phyloP scores from a whole-genome alignment of 2,797 vertebrate genomes.

The Natrix natrix region DNA sequence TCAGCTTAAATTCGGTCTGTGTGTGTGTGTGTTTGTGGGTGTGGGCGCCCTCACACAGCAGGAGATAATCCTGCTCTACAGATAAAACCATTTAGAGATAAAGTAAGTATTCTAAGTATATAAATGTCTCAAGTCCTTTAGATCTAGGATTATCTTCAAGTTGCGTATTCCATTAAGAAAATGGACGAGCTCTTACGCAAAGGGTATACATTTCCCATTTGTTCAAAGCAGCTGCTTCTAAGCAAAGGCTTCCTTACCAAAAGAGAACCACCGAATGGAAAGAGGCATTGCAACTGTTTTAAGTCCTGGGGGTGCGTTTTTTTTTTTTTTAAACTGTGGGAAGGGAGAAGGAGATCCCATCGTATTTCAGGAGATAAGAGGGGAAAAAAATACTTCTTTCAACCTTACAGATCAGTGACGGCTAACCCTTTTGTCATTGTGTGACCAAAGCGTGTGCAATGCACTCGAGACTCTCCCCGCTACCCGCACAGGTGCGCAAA shows the following conservation, averaged over 20 bases:
- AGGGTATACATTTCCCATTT: conserved; percentile 13
- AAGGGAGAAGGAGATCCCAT: not conserved
- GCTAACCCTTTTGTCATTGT: too few relatives aligned
- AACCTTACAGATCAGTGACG: too few relatives aligned
- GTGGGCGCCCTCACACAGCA: too few relatives aligned
- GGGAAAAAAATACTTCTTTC: not conserved
- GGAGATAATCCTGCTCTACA: conserved; percentile 13
- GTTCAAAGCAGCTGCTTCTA: not conserved
- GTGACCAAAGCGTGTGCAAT: too few relatives aligned
- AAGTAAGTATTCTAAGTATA: conserved; percentile 24
- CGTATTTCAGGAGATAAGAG: conserved; percentile 1
- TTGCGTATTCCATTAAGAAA: not conserved
- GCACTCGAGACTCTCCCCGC: too few relatives aligned
- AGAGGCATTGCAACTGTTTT: not conserved
- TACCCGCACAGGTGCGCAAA: too few relatives aligned
- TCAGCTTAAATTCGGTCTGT: not conserved
- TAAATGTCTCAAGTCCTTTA: conserved; percentile 20
- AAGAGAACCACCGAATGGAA: not conserved
- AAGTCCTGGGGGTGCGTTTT: not conserved
- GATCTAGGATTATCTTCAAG: conserved; percentile 28
- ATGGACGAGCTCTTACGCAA: not conserved
- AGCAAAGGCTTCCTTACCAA: not conserved
- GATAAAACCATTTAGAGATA: conserved; percentile 29
- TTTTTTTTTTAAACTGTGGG: not conserved
- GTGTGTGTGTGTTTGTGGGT: too few relatives aligned